phyloP scores from a whole-genome alignment of 2,888 invertebrate genomes.

The Pteria penguin region DNA sequence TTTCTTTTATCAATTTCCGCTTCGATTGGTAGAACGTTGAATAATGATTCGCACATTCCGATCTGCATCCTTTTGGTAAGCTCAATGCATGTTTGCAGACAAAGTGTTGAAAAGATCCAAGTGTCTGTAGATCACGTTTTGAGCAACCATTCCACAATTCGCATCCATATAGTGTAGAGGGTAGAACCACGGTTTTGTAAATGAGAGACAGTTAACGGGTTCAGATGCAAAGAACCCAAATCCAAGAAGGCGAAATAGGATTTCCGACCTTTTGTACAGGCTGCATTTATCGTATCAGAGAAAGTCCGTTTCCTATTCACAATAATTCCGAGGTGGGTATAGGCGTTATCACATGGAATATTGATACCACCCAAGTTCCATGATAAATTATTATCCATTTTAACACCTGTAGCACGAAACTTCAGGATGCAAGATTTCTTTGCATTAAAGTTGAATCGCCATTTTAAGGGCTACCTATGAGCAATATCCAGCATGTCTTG shows the following conservation, averaged over 20 bases:
- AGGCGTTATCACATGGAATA: neutral
- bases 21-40: neutral
- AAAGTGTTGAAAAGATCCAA: neutral
- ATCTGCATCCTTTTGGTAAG: neutral
- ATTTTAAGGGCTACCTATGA: neutral
- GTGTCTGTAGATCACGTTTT: too few species aligned
- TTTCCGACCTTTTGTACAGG: too few species aligned
- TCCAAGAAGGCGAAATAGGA: too few species aligned
- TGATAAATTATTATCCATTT: neutral
- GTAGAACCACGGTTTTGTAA: too few species aligned
- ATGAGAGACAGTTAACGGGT: too few species aligned
- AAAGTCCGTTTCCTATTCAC: too few species aligned
- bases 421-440: neutral
- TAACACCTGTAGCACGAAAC: neutral
- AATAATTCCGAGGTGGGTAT: neutral
- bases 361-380: neutral
- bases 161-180: too few species aligned
- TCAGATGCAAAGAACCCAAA: too few species aligned
- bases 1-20: slow-evolving; percentile 14
- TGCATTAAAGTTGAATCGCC: slow-evolving; percentile 12
- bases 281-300: too few species aligned
- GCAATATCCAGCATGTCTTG: too few species aligned
- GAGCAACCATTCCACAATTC: too few species aligned
- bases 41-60: slow-evolving; percentile 19
- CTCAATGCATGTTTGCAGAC: neutral